Evolutionary conservation across 2,888 invertebrate genomes (phyloP).

Genomic region (Brachyptera risi): DNA sequence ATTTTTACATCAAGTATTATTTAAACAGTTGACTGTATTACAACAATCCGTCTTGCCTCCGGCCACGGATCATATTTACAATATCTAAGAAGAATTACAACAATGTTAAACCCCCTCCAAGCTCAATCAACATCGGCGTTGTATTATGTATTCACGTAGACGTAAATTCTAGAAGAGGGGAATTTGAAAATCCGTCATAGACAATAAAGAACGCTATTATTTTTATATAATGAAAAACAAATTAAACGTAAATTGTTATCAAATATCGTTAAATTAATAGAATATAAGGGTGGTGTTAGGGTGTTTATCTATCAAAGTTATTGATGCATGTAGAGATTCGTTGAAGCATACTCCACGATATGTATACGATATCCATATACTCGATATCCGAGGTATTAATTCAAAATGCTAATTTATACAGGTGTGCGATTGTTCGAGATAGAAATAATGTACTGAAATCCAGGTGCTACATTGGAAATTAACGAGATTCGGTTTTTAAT

Average conservation of each 20-base stretch:
- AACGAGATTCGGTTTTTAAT: neutral
- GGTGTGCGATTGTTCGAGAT: constrained; percentile 11
- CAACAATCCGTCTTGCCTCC: neutral
- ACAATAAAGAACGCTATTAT: neutral
- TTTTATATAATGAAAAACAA: constrained; percentile 4
- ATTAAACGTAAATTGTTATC: constrained; percentile 19
- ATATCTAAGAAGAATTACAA: neutral
- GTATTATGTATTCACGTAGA: neutral
- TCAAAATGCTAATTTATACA: constrained; percentile 20
- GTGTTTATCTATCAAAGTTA: constrained; percentile 6
- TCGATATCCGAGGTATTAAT: neutral
- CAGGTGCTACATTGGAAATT: neutral
- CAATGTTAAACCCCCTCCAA: neutral
- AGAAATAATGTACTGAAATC: neutral
- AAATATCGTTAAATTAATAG: constrained; percentile 15
- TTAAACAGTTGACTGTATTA: constrained; percentile 7
- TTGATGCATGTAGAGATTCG: neutral
- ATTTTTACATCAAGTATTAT: constrained; percentile 7
- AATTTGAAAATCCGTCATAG: constrained; percentile 9
- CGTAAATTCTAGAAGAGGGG: neutral
- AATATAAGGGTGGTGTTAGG: neutral
- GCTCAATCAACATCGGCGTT: no score
- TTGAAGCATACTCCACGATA: neutral
- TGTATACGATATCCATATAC: neutral
- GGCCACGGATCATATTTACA: constrained; percentile 8